Evolutionary conservation across 2,888 invertebrate genomes (phyloP).

Genomic region (Enchytraeus crypticus): DNA sequence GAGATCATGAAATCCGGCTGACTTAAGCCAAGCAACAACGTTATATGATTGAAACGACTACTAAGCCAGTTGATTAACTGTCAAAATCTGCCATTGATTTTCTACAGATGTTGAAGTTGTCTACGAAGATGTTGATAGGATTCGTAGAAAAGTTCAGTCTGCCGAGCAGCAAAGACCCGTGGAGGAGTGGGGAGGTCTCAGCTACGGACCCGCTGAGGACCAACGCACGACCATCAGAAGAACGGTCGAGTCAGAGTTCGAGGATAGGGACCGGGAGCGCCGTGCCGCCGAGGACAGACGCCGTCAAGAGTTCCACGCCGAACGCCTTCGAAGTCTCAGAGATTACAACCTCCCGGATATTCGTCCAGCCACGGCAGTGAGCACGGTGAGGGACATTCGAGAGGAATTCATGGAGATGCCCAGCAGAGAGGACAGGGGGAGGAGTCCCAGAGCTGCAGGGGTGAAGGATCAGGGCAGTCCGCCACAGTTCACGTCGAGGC

Average conservation of each 20-base stretch:
- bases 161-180: slow-evolving; percentile 6
- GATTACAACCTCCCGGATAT: neutral
- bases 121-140: slow-evolving; percentile 5
- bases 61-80: too few relatives aligned
- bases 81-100: too few relatives aligned
- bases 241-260: slow-evolving; percentile 17
- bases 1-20: too few relatives aligned
- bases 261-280: slow-evolving; percentile 3
- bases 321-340: neutral
- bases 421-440: neutral
- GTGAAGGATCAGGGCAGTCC: neutral
- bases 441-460: neutral
- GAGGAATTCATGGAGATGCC: neutral
- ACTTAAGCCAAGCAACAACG: too few relatives aligned
- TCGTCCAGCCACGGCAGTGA: neutral
- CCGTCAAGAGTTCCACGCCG: neutral
- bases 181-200: neutral
- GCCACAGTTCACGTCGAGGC: slow-evolving; percentile 22
- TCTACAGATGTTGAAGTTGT: slow-evolving; percentile 16
- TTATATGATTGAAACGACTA: too few relatives aligned
- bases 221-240: slow-evolving; percentile 6
- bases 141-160: neutral
- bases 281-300: neutral
- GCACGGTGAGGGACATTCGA: neutral
- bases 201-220: slow-evolving; percentile 4